Base-by-base conservation (phyloP, 2,888 invertebrate species). In the Latheticus oryzae region DNA sequence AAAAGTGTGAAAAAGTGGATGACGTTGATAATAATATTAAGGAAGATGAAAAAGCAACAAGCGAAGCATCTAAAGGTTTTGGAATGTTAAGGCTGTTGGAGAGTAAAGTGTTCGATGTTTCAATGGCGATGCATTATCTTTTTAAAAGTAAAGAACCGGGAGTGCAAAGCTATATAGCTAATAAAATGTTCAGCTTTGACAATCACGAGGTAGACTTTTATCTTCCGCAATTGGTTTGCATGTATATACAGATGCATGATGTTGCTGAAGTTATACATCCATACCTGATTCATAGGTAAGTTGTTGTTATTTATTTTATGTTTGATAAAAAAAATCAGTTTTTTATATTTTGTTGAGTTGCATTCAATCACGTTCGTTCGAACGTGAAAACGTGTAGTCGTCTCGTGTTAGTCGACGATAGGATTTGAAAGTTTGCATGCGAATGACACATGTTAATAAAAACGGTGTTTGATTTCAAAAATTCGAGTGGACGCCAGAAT, bases 131-230 rank as follows among this genome's bases (percentile, higher is more conserved):
- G 75, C 94, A 95, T 76, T 99, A 99, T 82, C 84, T 99, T 56
- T 97, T 96, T 80, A 96, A 96, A 78, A 96, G 97, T 26, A 97
- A 98, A 81, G 98, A 99, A 78, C 93, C 95, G 24, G 98, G 97
- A 60, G 97, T 98, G 64, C 93, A 97, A 75, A 92, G 93, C 71
- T 99, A 98, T 81, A 89, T 99, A 77, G 98, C 95, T 63, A 98
- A 98, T 82, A 93, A 95, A 80, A 88, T 99, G 82, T 98, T 98
- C 81, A 94, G 91, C 79, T 98, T 98, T 79, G 88, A 90, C 17
- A 87, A 93, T 77, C 85, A 84, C 64, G 95, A 97, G 68, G 95
- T 98, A 62, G 97, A 99, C 82, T 95, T 97, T 79, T 99, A 97
- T 81, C 86, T 99, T 77, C 98, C 98, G 37, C 99, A 99, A 81